Evolutionary conservation across 2,888 invertebrate genomes (phyloP).

Genomic region (Tineola bisselliella): DNA sequence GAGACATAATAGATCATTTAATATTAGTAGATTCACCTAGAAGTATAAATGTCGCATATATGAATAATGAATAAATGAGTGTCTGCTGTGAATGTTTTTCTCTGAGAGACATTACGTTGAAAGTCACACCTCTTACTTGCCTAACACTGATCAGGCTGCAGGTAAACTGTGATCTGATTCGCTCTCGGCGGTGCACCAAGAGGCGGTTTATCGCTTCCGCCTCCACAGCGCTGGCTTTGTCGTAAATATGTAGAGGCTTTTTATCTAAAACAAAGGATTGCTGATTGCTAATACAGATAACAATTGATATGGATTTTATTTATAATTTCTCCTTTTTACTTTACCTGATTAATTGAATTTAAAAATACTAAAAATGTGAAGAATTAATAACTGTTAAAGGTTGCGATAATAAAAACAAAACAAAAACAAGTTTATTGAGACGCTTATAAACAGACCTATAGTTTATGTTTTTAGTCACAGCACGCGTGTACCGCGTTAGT

Average conservation of each 20-base stretch:
- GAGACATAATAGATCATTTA: too few species aligned
- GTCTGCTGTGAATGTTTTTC: too few species aligned
- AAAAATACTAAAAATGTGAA: too few species aligned
- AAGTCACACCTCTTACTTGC: not conserved
- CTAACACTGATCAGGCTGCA: constrained; percentile 8
- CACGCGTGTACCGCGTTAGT: constrained; percentile 4
- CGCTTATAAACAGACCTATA: not conserved
- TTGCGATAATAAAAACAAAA: not conserved
- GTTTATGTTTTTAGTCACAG: not conserved
- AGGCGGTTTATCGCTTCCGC: constrained; percentile 48
- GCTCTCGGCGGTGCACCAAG: constrained; percentile 34
- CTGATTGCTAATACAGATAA: not conserved
- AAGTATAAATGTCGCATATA: too few species aligned
- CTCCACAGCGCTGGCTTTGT: constrained; percentile 20
- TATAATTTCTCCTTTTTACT: too few species aligned
- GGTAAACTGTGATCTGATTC: constrained; percentile 40
- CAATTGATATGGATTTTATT: too few species aligned
- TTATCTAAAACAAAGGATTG: not conserved
- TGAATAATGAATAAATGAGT: too few species aligned
- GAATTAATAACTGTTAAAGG: too few species aligned
- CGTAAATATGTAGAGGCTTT: constrained; percentile 8
- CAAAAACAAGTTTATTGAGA: not conserved
- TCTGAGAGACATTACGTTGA: not conserved
- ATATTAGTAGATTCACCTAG: too few species aligned
- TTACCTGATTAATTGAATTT: too few species aligned